Percentiles rank a stretch among this genome's conserved stretches.
Conservation (phyloP, 2,888 invertebrate species). For the Epirrhoe alternata region DNA sequence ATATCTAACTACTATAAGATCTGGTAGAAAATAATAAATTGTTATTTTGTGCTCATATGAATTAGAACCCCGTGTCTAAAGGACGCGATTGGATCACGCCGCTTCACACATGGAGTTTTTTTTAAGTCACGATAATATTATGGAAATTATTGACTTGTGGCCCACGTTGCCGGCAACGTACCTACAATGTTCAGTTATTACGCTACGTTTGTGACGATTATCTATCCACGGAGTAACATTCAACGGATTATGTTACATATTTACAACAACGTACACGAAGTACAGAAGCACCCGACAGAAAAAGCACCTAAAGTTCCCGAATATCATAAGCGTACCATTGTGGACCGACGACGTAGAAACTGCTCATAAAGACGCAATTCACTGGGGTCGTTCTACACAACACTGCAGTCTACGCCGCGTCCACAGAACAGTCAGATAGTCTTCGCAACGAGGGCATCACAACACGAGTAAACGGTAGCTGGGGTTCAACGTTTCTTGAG, state of each 20-base stretch:
- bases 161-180: conserved; percentile 45
- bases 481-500: conserved; percentile 75
- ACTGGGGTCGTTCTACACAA: conserved; percentile 59
- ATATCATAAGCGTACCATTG: conserved; percentile 77
- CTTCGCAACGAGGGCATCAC: conserved; percentile 63
- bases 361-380: conserved; percentile 60
- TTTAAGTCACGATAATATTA: conserved; percentile 41
- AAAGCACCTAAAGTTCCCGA: conserved; percentile 84
- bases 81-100: conserved; percentile 40
- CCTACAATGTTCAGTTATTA: conserved; percentile 35
- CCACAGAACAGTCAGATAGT: conserved; percentile 53
- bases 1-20: conserved; percentile 81
- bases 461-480: conserved; percentile 52
- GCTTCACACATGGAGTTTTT: conserved; percentile 35
- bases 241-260: conserved; percentile 76
- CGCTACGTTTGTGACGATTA: conserved; percentile 68
- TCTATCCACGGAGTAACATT: conserved; percentile 74
- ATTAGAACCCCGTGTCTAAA: conserved; percentile 56
- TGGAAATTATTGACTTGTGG: conserved; percentile 42
- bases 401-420: conserved; percentile 37
- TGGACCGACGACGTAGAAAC: conserved; percentile 66
- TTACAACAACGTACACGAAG: conserved; percentile 80
- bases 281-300: conserved; percentile 84
- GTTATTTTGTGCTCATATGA: conserved; percentile 78
- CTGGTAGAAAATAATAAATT: conserved; percentile 77